These are phyloP conservation scores for Lagopus leucura DNA, from an alignment of 2,113 vertebrate genomes.

Conservation along the genomic window DNA sequence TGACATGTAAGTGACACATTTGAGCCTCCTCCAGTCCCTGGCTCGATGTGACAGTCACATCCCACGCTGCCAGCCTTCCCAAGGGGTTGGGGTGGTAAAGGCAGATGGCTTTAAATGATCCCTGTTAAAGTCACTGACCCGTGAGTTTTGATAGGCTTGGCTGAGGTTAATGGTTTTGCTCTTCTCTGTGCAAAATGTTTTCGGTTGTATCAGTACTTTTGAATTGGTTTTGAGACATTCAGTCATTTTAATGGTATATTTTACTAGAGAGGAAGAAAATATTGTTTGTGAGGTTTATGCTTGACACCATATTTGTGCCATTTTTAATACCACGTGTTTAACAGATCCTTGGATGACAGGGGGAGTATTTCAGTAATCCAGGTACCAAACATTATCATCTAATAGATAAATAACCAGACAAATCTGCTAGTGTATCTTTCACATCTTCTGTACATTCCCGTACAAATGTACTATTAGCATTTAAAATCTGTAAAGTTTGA, in stretches of 20 bases:
- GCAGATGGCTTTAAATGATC: background rate
- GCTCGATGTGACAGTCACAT: rapidly evolving
- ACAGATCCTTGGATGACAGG: background rate
- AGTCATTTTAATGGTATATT: background rate
- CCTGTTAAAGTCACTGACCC: background rate
- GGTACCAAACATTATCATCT: background rate
- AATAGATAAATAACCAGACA: background rate
- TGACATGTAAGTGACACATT: background rate
- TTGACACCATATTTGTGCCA: rapidly evolving
- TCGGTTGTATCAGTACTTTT: background rate
- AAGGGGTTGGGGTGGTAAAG: background rate
- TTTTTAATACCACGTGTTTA: rapidly evolving
- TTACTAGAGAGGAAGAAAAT: background rate
- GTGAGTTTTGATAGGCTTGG: background rate
- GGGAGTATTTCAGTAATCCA: background rate
- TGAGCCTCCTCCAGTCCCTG: background rate
- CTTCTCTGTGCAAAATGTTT: background rate
- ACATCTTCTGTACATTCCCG: background rate
- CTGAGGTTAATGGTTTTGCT: background rate
- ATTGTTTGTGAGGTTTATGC: background rate
- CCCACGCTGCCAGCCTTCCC: background rate
- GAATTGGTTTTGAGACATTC: background rate
- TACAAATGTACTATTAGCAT: background rate
- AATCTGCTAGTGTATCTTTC: background rate
- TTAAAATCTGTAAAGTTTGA: background rate